Conservation (phyloP, 37 sponge, comb jelly and placozoan species). For the Beroe forskalii region DNA sequence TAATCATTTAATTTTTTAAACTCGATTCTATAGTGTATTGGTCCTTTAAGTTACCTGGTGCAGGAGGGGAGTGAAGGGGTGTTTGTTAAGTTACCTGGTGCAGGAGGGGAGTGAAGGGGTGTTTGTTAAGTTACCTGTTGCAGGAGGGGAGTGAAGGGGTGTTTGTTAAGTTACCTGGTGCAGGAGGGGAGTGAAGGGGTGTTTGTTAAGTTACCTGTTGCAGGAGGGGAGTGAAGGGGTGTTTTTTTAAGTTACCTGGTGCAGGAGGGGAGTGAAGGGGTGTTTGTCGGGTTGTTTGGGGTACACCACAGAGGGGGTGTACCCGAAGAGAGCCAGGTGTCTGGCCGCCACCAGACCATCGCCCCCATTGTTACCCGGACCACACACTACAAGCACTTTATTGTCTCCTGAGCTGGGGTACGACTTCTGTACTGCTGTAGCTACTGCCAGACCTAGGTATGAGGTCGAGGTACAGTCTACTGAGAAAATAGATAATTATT, state of each 20-base stretch:
- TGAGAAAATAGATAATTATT: no score
- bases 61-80: background rate
- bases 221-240: no score
- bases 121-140: no score
- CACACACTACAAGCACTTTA: constrained; percentile 85
- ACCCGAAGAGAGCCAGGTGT: constrained; percentile 82
- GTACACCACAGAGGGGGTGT: constrained; percentile 74
- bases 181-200: background rate
- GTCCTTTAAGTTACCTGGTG: no score
- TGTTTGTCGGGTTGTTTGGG: constrained; percentile 81
- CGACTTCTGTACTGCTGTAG: constrained; percentile 68
- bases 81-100: constrained; percentile 74
- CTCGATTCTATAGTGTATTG: no score
- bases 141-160: background rate
- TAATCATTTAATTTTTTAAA: no score
- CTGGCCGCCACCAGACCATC: constrained; percentile 96
- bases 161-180: no score
- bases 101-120: no score
- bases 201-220: constrained; percentile 74
- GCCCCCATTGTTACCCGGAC: constrained; percentile 97
- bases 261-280: constrained; percentile 14
- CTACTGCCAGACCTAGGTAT: constrained; percentile 65
- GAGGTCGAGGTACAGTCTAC: no score
- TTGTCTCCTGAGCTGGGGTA: constrained; percentile 72
- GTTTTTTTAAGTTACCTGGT: no score